These are phyloP conservation scores for Rhaphigaster nebulosa DNA, from an alignment of 2,888 invertebrate genomes.

Conservation along the genomic window DNA sequence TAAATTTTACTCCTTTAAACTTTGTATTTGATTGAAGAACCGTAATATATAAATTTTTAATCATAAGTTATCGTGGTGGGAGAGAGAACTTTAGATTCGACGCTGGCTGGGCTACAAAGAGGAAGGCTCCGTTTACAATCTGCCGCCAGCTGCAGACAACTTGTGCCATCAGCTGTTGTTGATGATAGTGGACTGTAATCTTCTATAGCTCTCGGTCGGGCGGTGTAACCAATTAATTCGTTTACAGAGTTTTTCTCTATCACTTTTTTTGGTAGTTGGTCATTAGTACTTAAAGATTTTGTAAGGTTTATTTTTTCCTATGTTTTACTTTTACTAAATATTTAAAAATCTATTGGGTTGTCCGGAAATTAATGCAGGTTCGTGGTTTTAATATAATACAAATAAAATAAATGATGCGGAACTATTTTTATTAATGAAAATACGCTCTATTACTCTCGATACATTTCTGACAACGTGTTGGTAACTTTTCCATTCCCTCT, in stretches of 20 bases:
- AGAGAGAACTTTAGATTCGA: not conserved
- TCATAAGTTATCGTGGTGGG: not conserved
- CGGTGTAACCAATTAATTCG: not conserved
- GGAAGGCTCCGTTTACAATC: not conserved
- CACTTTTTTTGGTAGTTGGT: not conserved
- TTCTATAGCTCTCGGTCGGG: not conserved
- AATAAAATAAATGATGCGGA: too few species aligned
- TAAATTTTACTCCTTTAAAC: too few species aligned
- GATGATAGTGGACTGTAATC: conserved; percentile 3
- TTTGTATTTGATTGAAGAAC: not conserved
- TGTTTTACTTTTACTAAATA: not conserved
- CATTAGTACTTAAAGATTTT: not conserved
- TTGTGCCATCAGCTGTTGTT: conserved; percentile 31
- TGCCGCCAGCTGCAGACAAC: conserved; percentile 1
- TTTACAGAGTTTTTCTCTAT: not conserved
- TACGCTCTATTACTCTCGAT: too few species aligned
- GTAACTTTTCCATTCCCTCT: too few species aligned
- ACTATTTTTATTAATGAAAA: too few species aligned
- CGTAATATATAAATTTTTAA: not conserved
- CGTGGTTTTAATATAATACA: too few species aligned
- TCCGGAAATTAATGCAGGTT: too few species aligned
- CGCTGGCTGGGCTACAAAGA: not conserved
- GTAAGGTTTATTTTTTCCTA: not conserved
- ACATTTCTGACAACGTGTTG: too few species aligned
- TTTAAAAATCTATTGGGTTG: not conserved